phyloP scores from a whole-genome alignment of 2,888 invertebrate genomes.

The Uropetala carovei region DNA sequence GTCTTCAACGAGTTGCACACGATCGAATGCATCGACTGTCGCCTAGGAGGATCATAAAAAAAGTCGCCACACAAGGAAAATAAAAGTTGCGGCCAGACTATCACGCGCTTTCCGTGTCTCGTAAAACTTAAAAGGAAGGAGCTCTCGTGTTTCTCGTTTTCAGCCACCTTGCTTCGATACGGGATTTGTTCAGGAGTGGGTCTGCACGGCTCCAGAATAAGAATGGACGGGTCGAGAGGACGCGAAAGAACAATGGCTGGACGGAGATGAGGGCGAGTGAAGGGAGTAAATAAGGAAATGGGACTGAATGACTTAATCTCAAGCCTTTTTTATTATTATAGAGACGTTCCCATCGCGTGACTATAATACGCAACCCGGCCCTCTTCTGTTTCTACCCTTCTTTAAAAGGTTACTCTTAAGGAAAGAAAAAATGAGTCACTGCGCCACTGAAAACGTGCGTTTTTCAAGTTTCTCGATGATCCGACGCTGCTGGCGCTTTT shows the following conservation, averaged over 20 bases:
- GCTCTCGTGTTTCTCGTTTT: not conserved
- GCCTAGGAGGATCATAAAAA: too few species aligned
- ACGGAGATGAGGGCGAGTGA: not conserved
- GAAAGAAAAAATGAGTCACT: not conserved
- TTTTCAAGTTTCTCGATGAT: not conserved
- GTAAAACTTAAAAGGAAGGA: not conserved
- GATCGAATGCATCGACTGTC: too few species aligned
- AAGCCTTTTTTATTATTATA: not conserved
- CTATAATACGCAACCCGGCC: not conserved
- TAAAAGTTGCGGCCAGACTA: not conserved
- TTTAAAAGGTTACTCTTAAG: not conserved
- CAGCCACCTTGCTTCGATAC: not conserved
- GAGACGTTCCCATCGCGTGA: not conserved
- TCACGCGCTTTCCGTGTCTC: not conserved
- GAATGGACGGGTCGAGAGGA: not conserved
- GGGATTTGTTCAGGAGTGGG: not conserved
- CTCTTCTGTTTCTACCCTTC: not conserved
- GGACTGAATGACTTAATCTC: not conserved
- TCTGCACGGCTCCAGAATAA: not conserved
- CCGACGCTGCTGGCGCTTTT: not conserved
- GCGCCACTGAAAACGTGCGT: not conserved
- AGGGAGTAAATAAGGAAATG: not conserved
- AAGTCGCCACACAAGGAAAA: not conserved
- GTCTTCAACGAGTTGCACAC: too few species aligned
- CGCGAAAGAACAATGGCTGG: not conserved